Base-by-base conservation (phyloP, 1,140 invertebrate genomes). In the Rhyzopertha dominica region DNA sequence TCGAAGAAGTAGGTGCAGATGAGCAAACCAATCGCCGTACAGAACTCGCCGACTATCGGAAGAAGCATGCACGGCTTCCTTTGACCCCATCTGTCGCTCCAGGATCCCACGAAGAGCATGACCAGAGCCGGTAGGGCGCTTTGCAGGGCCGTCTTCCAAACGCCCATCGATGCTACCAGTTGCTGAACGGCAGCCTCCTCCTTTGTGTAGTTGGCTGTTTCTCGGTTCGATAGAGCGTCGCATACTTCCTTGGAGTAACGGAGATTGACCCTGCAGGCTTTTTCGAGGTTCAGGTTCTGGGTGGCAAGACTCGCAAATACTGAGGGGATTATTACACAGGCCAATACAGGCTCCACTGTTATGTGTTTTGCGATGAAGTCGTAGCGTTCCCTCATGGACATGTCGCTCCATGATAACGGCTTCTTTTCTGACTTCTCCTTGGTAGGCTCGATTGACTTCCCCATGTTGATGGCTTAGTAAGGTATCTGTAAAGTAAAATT, bases 1-100 rank as follows among this genome's bases (percentile, higher is more conserved):
- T 84, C 73, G 61, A 83, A 82, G 58, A 83, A 88, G 54, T 83
- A 87, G 2, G 87, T 85, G 62, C 85, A 86, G 0, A 88, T 57
- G 43, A 92, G 80, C 1, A 90, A 74, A 5, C 85, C 84, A 1
- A 89, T 70, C 34, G 81, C 80, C 3, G 84, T 83, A 9, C 90
- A 58, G 46, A 90, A 79, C 54, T 90, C 85, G 0, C 88, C 88
- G 30, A 90, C 66, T 40, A 90, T 84, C 0, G 89, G 85, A 18
- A 92, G 61, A 1, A 92, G 68, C 73, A 94, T 87, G 54, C 87
- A 90, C 4, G 88, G 80, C 62, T 92, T 92, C 47, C 88, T 77
- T 17, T 80, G 79, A 1, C 76, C 84, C 62, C 76, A 75, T 42
- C 80, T 74, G 58, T 87, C 85, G 54, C 83, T 86, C 76, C 85